Evolutionary conservation across 2,888 invertebrate species (phyloP), one percentile per base, ranked within the genome.

Genomic region (Habroteleia sp.): DNA sequence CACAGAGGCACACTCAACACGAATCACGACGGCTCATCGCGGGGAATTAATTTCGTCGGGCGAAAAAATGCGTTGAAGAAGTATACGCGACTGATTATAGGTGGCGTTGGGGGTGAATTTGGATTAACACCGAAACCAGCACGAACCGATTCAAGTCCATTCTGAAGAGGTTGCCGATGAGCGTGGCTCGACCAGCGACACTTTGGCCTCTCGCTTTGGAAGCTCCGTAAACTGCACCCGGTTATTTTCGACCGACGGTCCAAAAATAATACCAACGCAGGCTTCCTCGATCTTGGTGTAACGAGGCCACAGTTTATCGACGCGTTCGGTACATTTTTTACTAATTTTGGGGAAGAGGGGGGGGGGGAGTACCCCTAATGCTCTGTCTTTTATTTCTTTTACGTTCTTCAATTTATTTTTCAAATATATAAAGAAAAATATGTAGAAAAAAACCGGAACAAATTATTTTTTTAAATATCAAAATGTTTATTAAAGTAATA

Each of bases 141-240:
- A 78, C 77, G 76, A 73, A 81, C 78, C 75, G 79, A 76, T 79
- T 77, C 74, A 68, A 44, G 78, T 82, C 81, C 80, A 81, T 82
- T 82, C 78, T 76, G 74, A 56, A 17, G 68, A 20, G 52, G 31
- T 31, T 25, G 54, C 50, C 50, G 68, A 68, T 56, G 74, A 46
- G 50, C 54, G 58, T 63, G 60, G 8, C 50, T 44, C 50, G 20
- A 20, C 37, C 25, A 37, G 16, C 69, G 46, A 23, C 39, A 37
- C 60, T 60, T 60, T 44, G 44, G 71, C 39, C 31, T 11, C 35
- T 17, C 33, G 23, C 8, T 16, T 25, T 3, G 20, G 16, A 17
- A 14, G 37, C 37, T 29, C 7, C 39, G 20, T 8, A 33, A 31
- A 41, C 5, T 14, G 50, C 29, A 39, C 14, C 10, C 6, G 20